Base-by-base conservation (phyloP, 2,113 vertebrate species). In the Corythoichthys haematopterus region DNA sequence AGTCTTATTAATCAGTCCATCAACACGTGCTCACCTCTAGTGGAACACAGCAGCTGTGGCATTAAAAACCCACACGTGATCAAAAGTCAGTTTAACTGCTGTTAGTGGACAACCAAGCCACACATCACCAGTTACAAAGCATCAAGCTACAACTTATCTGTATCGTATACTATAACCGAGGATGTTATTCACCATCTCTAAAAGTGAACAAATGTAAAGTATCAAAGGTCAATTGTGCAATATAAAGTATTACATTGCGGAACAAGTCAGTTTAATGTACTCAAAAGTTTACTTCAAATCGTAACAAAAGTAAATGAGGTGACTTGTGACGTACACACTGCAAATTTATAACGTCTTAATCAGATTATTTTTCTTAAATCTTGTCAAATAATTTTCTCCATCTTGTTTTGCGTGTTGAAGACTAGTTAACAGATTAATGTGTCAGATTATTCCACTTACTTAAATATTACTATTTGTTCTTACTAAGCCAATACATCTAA, bases 21-120 rank as follows among this genome's bases (percentile, higher is more conserved):
- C 47, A 53, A 65, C 65, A 53, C 64, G 52, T 11, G 55, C 72
- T 48, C 35, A 67, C 40, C 52, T 2, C 51, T 50, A 43, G 75
- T 77, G 43, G 70, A 69, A 36, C 62, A 50, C 53, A 37, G 43
- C 3, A 13, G 64, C 70, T 38, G 28, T 53, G 75, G 70, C 72
- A 66, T 68, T 37, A 33, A 36, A 28, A 58, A 71, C 51, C 6
- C 58, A 66, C 62, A 14, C 8, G 13, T 55, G 12, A 66, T 20
- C 56, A 14, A 20, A 28, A 67, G 62, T 61, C 50, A 37, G 43
- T 13, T 72, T 71, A 74, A 72, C 72, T 65, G n/a, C 77, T 59
- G 80, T 87, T 87, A 88, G 81, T 80, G 62, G 69, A 80, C 68
- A 75, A 75, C 66, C 72, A 59, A 65, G 56, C 65, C 10, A 14